A percentile compares a stretch with the other conserved stretches of the same genome.
Conservation (phyloP, 2,888 invertebrate genomes). For the Oscheius sp. region DNA sequence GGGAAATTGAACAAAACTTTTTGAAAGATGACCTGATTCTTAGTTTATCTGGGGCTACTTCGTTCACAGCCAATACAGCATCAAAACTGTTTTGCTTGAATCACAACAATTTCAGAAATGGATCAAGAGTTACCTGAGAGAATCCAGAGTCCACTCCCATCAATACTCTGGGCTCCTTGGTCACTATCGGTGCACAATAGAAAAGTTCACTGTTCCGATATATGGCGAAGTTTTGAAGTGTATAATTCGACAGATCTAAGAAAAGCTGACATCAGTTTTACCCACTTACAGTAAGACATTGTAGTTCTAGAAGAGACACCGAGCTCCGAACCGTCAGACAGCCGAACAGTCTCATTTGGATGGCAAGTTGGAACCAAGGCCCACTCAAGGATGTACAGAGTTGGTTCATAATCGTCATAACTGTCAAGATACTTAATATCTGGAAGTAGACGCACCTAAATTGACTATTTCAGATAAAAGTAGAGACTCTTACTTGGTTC, state of each 20-base stretch:
- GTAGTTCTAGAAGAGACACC: slow-evolving; percentile 60
- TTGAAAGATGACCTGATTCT: background rate
- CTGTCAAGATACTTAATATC: slow-evolving; percentile 56
- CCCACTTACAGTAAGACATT: slow-evolving; percentile 45
- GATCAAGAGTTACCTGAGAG: slow-evolving; percentile 38
- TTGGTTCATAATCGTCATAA: slow-evolving; percentile 49
- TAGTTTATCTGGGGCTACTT: slow-evolving; percentile 18
- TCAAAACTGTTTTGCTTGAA: slow-evolving; percentile 25
- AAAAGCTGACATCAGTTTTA: too few species aligned
- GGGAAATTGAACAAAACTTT: too few species aligned
- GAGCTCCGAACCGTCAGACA: slow-evolving; percentile 54
- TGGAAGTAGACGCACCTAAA: slow-evolving; percentile 57
- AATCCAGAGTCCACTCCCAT: slow-evolving; percentile 49
- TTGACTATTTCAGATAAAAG: background rate
- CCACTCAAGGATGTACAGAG: slow-evolving; percentile 57
- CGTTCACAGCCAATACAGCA: slow-evolving; percentile 17
- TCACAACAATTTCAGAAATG: background rate
- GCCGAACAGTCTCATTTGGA: slow-evolving; percentile 27
- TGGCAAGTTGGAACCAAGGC: slow-evolving; percentile 56
- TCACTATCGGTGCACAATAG: slow-evolving; percentile 51
- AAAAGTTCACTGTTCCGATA: slow-evolving; percentile 50
- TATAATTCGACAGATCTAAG: slow-evolving; percentile 42
- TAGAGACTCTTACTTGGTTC: slow-evolving; percentile 1
- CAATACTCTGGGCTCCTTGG: slow-evolving; percentile 53
- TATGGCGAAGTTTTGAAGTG: slow-evolving; percentile 48